Evolutionary conservation across 2,888 invertebrate species (phyloP), one percentile per base, ranked within the genome.

Genomic region (Reticulitermes lucifugus): DNA sequence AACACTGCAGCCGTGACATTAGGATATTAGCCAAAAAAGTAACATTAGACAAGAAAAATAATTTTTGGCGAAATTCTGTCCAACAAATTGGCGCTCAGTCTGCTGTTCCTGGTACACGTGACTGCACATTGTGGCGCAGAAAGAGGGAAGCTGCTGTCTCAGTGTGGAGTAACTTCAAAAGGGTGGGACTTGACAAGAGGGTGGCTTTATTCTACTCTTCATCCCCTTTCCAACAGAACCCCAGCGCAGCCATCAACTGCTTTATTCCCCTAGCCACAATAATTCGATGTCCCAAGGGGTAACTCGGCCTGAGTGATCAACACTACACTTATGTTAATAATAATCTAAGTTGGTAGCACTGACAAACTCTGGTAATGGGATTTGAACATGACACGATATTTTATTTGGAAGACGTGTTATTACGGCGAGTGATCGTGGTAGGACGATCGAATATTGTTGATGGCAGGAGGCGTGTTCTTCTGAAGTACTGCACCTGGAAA

Each of bases 131-230:
- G 25, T 0, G 1, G 65, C 6, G 65, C 25, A 12, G 65, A 5
- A 2, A 6, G 65, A 25, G 25, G 65, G 25, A 25, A 25, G 9
- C n/a, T 60, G 60, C 22, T 10, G 46, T 46, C 77, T 41, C 22
- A 41, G 70, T 84, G 84, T 82, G 46, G 73, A 84, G 86, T 86
- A 86, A 86, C 84, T 86, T 84, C 75, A 85, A 85, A 86, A 81
- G 86, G 86, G 86, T 86, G 84, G 86, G 65, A 55, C 77, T 60
- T 81, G 77, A 83, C 83, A 83, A 85, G 77, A 77, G 84, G 83
- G 85, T 77, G 55, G 83, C 59, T 59, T 85, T 65, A 79, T 83
- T 85, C 75, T 29, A 65, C 83, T 60, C 70, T 14, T 79, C 79
- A 46, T 51, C 46, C 79, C 79, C 79, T 46, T 55, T 79, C 51